Percentiles rank a stretch among this genome's conserved stretches.
Evolutionary conservation across 2,888 invertebrate species (phyloP).

Genomic region (Aricia artaxerxes): DNA sequence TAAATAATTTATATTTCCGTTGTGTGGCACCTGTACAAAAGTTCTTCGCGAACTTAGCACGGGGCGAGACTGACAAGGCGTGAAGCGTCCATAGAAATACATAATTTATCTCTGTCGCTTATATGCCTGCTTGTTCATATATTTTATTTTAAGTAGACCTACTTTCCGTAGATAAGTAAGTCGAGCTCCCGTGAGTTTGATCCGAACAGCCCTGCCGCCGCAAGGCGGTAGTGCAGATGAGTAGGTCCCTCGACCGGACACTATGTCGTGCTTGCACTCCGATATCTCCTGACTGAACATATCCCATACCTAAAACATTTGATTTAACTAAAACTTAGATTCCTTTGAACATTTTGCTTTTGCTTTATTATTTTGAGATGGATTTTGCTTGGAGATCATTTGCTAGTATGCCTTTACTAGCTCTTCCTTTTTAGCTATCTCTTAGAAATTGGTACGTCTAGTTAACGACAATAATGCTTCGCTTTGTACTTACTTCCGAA

Average conservation of each 20-base stretch:
- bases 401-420: background rate
- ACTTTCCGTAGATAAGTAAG: slow-evolving; percentile 82
- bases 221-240: slow-evolving; percentile 85
- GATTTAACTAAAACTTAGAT: background rate
- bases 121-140: too few species aligned
- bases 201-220: slow-evolving; percentile 85
- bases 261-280: slow-evolving; percentile 85
- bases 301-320: slow-evolving; percentile 82
- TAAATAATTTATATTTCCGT: too few species aligned
- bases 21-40: too few species aligned
- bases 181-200: slow-evolving; percentile 84
- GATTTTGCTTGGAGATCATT: background rate
- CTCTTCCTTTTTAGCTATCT: background rate
- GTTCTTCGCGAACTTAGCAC: too few species aligned
- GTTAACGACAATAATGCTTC: background rate
- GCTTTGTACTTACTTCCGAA: slow-evolving; percentile 67
- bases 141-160: background rate
- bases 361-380: background rate
- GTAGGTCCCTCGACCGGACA: slow-evolving; percentile 80
- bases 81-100: too few species aligned
- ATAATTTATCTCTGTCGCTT: too few species aligned
- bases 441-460: background rate
- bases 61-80: too few species aligned
- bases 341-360: background rate
- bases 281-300: slow-evolving; percentile 89